Evolutionary conservation across 1,140 invertebrate genomes (phyloP).

Genomic region (Lysiphlebus fabarum): DNA sequence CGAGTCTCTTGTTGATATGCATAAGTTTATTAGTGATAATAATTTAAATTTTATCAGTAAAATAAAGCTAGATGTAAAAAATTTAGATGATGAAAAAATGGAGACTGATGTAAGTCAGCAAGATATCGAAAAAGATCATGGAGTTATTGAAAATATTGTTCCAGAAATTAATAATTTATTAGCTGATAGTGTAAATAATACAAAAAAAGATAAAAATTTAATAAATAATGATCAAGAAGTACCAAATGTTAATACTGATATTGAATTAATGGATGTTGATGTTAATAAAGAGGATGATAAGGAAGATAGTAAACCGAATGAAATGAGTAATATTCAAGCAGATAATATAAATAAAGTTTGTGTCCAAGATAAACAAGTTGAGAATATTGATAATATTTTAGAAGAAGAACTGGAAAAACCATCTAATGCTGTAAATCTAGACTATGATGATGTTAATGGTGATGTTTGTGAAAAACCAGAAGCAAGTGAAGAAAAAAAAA

Average conservation of each 20-base stretch:
- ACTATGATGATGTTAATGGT: slow-evolving; percentile 38
- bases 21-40: slow-evolving; percentile 64
- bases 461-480: slow-evolving; percentile 46
- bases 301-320: not conserved
- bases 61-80: slow-evolving; percentile 31
- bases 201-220: slow-evolving; percentile 32
- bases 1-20: slow-evolving; percentile 65
- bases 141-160: not conserved
- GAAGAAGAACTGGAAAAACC: too few relatives aligned
- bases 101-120: slow-evolving; percentile 5
- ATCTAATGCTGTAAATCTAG: not conserved
- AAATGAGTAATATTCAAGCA: not conserved
- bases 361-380: slow-evolving; percentile 14
- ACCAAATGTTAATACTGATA: slow-evolving; percentile 26
- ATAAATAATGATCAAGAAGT: slow-evolving; percentile 29
- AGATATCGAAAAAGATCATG: slow-evolving; percentile 7
- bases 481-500: slow-evolving; percentile 43
- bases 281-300: slow-evolving; percentile 8
- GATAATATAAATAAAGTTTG: too few relatives aligned
- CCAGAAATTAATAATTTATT: slow-evolving; percentile 12
- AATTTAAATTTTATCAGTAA: slow-evolving; percentile 48
- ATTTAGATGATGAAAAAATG: slow-evolving; percentile 14
- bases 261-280: slow-evolving; percentile 29
- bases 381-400: slow-evolving; percentile 11
- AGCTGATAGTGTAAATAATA: slow-evolving; percentile 28